Evolutionary conservation across 2,888 invertebrate species (phyloP).

Genomic region (Caenorhabditis auriculariae): DNA sequence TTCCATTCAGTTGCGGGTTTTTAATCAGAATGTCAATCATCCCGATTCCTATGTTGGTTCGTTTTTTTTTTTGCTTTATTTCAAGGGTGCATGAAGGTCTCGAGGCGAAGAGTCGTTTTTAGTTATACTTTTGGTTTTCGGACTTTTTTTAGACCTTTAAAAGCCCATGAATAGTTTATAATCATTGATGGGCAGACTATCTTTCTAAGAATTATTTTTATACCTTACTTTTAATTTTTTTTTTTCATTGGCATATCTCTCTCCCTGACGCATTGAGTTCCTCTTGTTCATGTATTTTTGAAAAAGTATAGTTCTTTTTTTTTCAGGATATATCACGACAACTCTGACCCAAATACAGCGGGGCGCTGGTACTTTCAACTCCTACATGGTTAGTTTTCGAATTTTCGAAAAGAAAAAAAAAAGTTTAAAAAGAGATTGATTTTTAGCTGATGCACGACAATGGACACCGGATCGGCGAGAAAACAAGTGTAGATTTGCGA

Average conservation of each 20-base stretch:
- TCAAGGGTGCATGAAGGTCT: too few relatives aligned
- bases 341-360: constrained; percentile 49
- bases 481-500: constrained; percentile 42
- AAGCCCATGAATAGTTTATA: too few relatives aligned
- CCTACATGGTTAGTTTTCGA: constrained; percentile 41
- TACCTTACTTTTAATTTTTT: too few relatives aligned
- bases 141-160: too few relatives aligned
- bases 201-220: too few relatives aligned
- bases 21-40: constrained; percentile 48
- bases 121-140: too few relatives aligned
- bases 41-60: constrained; percentile 44
- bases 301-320: background rate
- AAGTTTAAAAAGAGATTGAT: background rate
- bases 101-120: background rate
- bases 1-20: constrained; percentile 39
- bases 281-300: background rate
- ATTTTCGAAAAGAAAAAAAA: background rate
- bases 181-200: too few relatives aligned
- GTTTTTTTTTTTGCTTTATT: too few relatives aligned
- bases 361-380: constrained; percentile 39
- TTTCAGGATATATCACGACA: constrained; percentile 32
- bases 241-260: too few relatives aligned
- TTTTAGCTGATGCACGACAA: constrained; percentile 37
- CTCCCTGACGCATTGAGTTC: too few relatives aligned
- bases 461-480: constrained; percentile 35